Base-by-base conservation (phyloP, 2,113 vertebrate genomes). In the Centropristis striata region DNA sequence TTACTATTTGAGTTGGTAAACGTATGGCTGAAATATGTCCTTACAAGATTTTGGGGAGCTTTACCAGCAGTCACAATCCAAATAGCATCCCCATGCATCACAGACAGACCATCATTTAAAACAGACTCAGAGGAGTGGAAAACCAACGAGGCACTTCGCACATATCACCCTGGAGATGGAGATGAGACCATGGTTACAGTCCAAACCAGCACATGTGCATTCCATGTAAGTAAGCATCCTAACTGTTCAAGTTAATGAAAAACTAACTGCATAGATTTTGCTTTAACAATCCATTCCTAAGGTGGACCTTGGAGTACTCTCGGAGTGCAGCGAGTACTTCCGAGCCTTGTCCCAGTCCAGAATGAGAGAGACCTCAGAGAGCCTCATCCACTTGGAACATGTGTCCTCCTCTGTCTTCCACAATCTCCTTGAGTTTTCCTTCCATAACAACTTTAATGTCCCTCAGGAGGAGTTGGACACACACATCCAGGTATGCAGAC, bases 351-450 rank as follows among this genome's bases (percentile, higher is more conserved):
- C 90, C n/a, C 90, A 88, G 39, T 96, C 94, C 51, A 86, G 74
- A 21, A 96, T 96, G 95, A 94, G 84, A 77, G 96, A 96, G 85
- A 93, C 86, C 0, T 74, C 76, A 1, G 94, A 93, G 49, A 78
- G 80, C 11, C 68, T 90, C 36, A 84, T 96, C 72, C 63, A 83
- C 11, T 85, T 96, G 69, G 88, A 90, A 8, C 92, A 95, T 2
- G 83, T 96, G 16, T 86, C 95, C 1, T 94, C 93, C 4, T 83
- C 61, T 0, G 32, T 93, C 46, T 95, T 96, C 74, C 78, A 69
- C 74, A 92, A 84, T 79, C 70, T 96, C 27, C 90, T 96, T 28
- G 91, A 95, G 78, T 96, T 94, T 81, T 91, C 77, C 75, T 95
- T 95, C 77, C 20, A 69, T 2, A 14, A 86, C 18, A 65, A 36